A percentile compares a stretch with the other conserved stretches of the same genome.
phyloP scores from a whole-genome alignment of 2,888 invertebrate species.

The Cantharis rufa region DNA sequence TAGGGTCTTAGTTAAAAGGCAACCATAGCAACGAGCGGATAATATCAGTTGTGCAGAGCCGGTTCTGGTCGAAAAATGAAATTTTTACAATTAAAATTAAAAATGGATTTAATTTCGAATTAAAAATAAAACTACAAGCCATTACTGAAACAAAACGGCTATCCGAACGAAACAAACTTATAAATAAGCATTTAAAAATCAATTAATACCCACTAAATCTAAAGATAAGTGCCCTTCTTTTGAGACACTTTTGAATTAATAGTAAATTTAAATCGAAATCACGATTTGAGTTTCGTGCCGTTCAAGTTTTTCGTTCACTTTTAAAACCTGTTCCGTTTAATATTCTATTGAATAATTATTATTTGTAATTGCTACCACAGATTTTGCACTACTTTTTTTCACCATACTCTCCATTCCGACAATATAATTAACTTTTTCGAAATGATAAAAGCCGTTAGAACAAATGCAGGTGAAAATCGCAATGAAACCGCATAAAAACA shows the following conservation, averaged over 20 bases:
- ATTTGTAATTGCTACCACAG: slow-evolving; percentile 20
- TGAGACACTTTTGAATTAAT: slow-evolving; percentile 15
- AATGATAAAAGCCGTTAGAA: background rate
- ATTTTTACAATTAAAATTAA: background rate
- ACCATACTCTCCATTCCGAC: background rate
- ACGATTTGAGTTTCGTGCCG: slow-evolving; percentile 24
- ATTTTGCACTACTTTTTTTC: slow-evolving; percentile 17
- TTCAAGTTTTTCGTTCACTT: slow-evolving; percentile 3
- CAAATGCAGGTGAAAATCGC: background rate
- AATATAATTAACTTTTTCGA: background rate
- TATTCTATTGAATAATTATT: slow-evolving; percentile 16
- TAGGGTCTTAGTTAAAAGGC: too few species aligned
- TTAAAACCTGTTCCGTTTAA: slow-evolving; percentile 13
- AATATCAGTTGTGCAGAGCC: background rate
- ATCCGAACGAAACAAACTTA: slow-evolving; percentile 13
- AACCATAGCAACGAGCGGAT: too few species aligned
- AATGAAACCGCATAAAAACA: background rate
- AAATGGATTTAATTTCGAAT: background rate
- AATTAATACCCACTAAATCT: slow-evolving; percentile 24
- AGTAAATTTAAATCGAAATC: slow-evolving; percentile 20
- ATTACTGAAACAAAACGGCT: background rate
- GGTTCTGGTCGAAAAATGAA: background rate
- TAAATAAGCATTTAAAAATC: slow-evolving; percentile 29
- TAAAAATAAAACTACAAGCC: background rate
- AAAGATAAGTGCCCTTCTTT: slow-evolving; percentile 21